Percentiles rank a stretch among this genome's conserved stretches.
Evolutionary conservation across 1,140 invertebrate genomes (phyloP).

Genomic region (Pteromalus puparum): DNA sequence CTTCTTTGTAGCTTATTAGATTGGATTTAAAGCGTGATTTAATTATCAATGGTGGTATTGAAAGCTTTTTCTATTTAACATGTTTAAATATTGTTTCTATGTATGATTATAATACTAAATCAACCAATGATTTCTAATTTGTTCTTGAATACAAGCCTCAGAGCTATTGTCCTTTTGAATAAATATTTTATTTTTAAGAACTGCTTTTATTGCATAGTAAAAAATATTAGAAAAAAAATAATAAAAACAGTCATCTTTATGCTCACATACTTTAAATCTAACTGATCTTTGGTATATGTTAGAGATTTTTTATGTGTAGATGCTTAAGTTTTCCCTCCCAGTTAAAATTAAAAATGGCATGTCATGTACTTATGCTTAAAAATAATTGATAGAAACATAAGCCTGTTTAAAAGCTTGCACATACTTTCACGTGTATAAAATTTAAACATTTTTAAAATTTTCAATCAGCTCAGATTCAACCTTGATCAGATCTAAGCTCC

Average conservation of each 20-base stretch:
- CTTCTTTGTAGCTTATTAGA: neutral
- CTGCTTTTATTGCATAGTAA: neutral
- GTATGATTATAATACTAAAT: neutral
- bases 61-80: neutral
- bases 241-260: constrained; percentile 44
- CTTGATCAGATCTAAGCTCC: constrained; percentile 22
- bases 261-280: constrained; percentile 35
- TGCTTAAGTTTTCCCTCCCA: constrained; percentile 26
- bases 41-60: neutral
- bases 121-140: neutral
- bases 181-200: neutral
- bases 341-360: constrained; percentile 47
- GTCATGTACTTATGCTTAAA: constrained; percentile 35
- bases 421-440: constrained; percentile 52
- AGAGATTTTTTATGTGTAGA: constrained; percentile 7
- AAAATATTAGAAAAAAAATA: neutral
- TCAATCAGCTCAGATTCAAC: neutral
- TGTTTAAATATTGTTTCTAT: too few species aligned
- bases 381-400: constrained; percentile 49
- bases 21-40: constrained; percentile 14
- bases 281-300: constrained; percentile 45
- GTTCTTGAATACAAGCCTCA: neutral
- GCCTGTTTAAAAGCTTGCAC: constrained; percentile 46
- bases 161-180: neutral
- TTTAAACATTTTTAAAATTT: constrained; percentile 46